phyloP scores from a whole-genome alignment of 2,113 vertebrate species.

The Hydrochoerus hydrochaeris region DNA sequence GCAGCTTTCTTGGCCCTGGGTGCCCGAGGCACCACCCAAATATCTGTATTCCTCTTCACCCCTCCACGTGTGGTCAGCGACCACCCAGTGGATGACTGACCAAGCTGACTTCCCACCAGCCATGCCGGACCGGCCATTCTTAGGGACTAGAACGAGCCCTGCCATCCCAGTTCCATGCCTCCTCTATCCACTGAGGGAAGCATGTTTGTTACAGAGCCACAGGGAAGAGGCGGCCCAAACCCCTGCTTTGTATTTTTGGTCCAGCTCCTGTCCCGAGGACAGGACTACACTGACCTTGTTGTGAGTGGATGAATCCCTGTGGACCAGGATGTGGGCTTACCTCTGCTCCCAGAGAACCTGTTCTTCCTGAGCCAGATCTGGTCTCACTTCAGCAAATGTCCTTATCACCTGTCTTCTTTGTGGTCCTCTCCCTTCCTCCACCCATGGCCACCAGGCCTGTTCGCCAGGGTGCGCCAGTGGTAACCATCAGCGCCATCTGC shows the following conservation, averaged over 20 bases:
- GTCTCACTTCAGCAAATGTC: background rate
- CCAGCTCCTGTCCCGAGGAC: background rate
- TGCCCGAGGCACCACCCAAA: background rate
- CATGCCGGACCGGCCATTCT: accelerated
- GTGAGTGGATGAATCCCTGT: accelerated
- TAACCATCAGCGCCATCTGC: background rate
- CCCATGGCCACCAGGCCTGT: background rate
- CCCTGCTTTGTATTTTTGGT: accelerated
- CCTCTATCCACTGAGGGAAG: background rate
- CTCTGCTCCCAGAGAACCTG: conserved; percentile 19
- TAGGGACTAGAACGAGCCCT: too few species aligned
- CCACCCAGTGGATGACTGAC: background rate
- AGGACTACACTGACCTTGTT: accelerated
- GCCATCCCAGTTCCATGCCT: accelerated
- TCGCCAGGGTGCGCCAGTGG: background rate
- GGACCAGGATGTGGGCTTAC: background rate
- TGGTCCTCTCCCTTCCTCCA: background rate
- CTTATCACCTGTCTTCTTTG: accelerated
- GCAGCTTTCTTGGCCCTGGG: background rate
- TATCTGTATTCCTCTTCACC: background rate
- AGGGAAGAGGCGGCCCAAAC: accelerated
- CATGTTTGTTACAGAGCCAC: background rate
- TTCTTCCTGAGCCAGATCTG: background rate
- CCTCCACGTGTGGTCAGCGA: accelerated
- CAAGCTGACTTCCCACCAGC: background rate